phyloP scores from a whole-genome alignment of 1,140 invertebrate species.

The Drosophila athabasca region DNA sequence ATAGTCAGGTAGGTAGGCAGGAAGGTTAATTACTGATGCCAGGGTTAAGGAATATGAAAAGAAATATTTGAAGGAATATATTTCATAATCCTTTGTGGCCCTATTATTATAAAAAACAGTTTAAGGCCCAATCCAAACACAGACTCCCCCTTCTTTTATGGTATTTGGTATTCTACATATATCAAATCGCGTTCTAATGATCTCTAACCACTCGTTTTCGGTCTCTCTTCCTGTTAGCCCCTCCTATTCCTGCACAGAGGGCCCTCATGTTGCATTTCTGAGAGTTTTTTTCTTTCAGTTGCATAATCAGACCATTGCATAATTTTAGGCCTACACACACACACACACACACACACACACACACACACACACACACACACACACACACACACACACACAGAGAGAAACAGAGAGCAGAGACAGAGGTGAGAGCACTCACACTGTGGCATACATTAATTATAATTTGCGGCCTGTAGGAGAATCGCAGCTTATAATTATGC shows the following conservation, averaged over 20 bases:
- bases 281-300: conserved; percentile 19
- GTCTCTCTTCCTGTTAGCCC: not conserved
- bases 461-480: conserved; percentile 64
- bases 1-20: too few species aligned
- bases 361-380: not conserved
- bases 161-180: too few species aligned
- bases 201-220: conserved; percentile 1
- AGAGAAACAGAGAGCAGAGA: not conserved
- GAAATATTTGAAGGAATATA: too few species aligned
- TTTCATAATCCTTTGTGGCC: too few species aligned
- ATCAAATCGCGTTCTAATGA: not conserved
- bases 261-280: conserved; percentile 4
- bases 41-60: too few species aligned
- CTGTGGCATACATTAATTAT: conserved; percentile 61
- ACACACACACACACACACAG: not conserved
- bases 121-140: too few species aligned
- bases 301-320: conserved; percentile 75
- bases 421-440: not conserved
- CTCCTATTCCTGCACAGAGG: conserved; percentile 19
- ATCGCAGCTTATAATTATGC: conserved; percentile 79
- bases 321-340: conserved; percentile 61
- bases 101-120: too few species aligned
- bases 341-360: not conserved
- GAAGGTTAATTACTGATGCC: too few species aligned
- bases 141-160: too few species aligned